phyloP scores from a whole-genome alignment of 2,113 vertebrate species.

The Macroglossus sobrinus region DNA sequence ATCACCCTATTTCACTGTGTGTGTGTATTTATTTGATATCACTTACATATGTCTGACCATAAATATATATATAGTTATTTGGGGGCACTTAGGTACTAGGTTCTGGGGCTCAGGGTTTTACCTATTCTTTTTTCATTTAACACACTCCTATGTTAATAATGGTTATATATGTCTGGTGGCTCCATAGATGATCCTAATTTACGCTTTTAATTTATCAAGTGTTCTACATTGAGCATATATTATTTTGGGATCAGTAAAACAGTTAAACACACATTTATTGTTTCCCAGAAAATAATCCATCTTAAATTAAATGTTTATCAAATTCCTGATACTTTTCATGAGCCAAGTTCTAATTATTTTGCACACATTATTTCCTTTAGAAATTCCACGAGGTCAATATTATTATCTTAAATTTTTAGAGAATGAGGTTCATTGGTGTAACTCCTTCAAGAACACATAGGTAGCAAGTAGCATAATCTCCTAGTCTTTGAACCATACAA shows the following conservation, averaged over 20 bases:
- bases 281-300: slow-evolving; percentile 28
- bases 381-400: background rate
- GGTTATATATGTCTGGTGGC: background rate
- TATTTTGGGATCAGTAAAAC: slow-evolving; percentile 5
- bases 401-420: slow-evolving; percentile 40
- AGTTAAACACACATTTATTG: background rate
- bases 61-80: background rate
- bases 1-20: background rate
- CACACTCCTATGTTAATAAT: background rate
- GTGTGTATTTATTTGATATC: background rate
- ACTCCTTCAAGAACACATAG: background rate
- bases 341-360: slow-evolving; percentile 53
- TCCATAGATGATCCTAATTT: background rate
- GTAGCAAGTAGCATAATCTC: background rate
- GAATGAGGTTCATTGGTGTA: background rate
- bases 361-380: background rate
- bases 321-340: slow-evolving; percentile 24
- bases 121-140: background rate
- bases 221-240: background rate
- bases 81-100: too few relatives aligned
- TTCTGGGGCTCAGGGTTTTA: too few relatives aligned
- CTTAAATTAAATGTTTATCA: slow-evolving; percentile 12
- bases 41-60: background rate
- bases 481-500: background rate
- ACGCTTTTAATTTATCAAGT: background rate